Evolutionary conservation across 2,888 invertebrate species (phyloP).

Genomic region (Meteorus colon): DNA sequence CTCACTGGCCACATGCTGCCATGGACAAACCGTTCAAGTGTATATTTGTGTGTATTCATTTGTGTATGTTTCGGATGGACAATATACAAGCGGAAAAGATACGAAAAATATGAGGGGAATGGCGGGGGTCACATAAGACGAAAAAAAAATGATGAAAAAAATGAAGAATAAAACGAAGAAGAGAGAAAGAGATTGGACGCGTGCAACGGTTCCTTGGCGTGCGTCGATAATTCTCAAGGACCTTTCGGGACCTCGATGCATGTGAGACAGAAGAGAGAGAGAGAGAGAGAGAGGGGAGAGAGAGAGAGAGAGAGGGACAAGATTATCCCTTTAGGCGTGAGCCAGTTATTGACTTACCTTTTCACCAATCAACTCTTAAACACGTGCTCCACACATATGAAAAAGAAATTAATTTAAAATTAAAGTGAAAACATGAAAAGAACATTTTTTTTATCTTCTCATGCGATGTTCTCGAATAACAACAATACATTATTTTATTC

Average conservation of each 20-base stretch:
- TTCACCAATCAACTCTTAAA: slow-evolving; percentile 5
- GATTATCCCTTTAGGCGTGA: slow-evolving; percentile 29
- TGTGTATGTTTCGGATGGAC: neutral
- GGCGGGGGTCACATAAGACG: slow-evolving; percentile 1
- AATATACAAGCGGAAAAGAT: neutral
- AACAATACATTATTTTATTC: slow-evolving; percentile 14
- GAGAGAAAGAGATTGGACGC: slow-evolving; percentile 28
- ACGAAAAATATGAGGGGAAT: slow-evolving; percentile 21
- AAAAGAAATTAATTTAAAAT: neutral
- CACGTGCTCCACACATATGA: neutral
- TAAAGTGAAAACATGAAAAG: neutral
- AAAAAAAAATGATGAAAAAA: slow-evolving; percentile 19
- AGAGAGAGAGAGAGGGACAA: slow-evolving; percentile 26
- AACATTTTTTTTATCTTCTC: neutral
- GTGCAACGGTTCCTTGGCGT: slow-evolving; percentile 36
- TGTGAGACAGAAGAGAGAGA: slow-evolving; percentile 45
- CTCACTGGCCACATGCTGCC: slow-evolving; percentile 26
- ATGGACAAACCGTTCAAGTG: slow-evolving; percentile 9
- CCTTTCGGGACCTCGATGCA: slow-evolving; percentile 37
- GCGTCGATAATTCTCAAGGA: slow-evolving; percentile 40
- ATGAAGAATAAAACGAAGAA: slow-evolving; percentile 6
- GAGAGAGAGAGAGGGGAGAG: slow-evolving; percentile 36
- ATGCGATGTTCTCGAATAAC: slow-evolving; percentile 1
- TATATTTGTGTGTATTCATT: neutral
- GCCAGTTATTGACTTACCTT: slow-evolving; percentile 38